Percentiles rank a stretch among this genome's conserved stretches.
phyloP scores from a whole-genome alignment of 1,140 invertebrate genomes.

The Acyrthosiphon pisum region DNA sequence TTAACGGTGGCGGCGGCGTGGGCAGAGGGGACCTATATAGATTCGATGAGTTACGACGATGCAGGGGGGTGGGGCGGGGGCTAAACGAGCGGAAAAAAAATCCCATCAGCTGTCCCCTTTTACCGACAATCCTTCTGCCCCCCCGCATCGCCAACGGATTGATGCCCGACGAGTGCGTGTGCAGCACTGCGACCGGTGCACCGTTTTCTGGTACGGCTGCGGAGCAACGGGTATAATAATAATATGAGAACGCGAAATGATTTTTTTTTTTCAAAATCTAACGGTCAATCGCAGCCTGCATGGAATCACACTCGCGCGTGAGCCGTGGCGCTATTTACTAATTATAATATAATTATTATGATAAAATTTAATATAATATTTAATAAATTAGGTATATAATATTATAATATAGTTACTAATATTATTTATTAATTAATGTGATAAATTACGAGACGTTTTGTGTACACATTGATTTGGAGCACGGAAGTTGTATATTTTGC shows the following conservation, averaged over 20 bases:
- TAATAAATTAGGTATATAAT: no score
- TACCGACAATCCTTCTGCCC: not conserved
- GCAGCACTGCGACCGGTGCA: not conserved
- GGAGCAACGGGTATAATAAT: not conserved
- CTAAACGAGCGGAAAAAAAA: conserved; percentile 36
- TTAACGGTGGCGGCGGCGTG: not conserved
- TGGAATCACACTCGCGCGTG: not conserved
- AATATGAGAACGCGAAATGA: not conserved
- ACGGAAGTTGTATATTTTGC: no score
- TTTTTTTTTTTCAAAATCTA: not conserved
- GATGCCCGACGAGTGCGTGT: not conserved
- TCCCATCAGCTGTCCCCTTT: conserved; percentile 13
- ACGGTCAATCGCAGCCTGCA: not conserved
- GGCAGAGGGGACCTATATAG: not conserved
- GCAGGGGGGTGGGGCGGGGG: not conserved
- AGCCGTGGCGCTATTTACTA: not conserved
- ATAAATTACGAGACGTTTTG: no score
- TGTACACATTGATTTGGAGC: no score
- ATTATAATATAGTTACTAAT: no score
- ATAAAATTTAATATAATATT: no score
- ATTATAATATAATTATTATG: not conserved
- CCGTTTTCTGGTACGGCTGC: not conserved
- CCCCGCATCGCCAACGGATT: conserved; percentile 4
- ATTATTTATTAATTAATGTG: no score
- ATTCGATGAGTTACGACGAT: not conserved